A percentile compares a stretch with the other conserved stretches of the same genome.
phyloP scores from a whole-genome alignment of 2,113 vertebrate species.

The Mus pahari region DNA sequence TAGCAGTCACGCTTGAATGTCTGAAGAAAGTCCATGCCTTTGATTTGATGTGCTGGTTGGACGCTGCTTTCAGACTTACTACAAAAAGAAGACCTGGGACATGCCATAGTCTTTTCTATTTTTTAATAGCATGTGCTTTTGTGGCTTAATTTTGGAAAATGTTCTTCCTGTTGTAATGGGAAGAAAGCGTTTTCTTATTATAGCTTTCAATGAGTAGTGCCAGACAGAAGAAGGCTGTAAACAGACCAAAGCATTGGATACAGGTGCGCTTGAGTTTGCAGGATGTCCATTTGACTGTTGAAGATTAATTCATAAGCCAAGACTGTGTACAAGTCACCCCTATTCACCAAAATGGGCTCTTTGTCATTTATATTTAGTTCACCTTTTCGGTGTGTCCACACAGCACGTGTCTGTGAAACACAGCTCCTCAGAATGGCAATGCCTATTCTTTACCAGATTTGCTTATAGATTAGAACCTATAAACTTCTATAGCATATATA shows the following conservation, averaged over 20 bases:
- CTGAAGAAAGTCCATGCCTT: neutral
- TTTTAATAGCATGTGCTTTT: conserved; percentile 57
- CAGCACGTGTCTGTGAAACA: neutral
- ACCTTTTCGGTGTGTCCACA: neutral
- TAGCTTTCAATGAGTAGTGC: conserved; percentile 61
- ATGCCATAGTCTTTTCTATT: neutral
- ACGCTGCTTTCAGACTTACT: conserved; percentile 48
- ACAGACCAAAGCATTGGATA: conserved; percentile 15
- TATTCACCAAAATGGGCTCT: neutral
- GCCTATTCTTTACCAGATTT: neutral
- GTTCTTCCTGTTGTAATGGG: conserved; percentile 72
- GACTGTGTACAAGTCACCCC: neutral
- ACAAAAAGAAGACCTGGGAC: conserved; percentile 54
- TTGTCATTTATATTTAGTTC: neutral
- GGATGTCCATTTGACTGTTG: neutral
- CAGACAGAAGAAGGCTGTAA: conserved; percentile 54
- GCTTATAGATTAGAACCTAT: neutral
- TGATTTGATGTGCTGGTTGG: conserved; percentile 48
- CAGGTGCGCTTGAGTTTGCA: conserved; percentile 44
- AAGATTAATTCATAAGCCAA: neutral
- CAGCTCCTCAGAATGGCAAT: neutral
- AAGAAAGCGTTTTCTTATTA: conserved; percentile 72
- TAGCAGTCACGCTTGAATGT: neutral
- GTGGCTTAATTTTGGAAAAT: conserved; percentile 72
- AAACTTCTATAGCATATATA: neutral